Base-by-base conservation (phyloP, 1,140 invertebrate genomes). In the Rhyacophila brunnea region DNA sequence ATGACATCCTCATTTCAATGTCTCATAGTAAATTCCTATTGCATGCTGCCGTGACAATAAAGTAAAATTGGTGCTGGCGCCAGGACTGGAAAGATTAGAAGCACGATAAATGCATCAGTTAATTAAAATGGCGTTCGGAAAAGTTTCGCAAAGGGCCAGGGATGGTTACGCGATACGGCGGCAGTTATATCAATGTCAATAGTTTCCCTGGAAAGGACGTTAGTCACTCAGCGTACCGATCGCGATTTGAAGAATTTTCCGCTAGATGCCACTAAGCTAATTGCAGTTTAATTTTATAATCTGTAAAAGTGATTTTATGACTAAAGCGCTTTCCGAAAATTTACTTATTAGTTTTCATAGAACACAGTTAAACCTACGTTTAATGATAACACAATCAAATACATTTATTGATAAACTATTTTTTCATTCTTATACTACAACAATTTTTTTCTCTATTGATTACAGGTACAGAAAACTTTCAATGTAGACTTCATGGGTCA, bases 391-490 rank as follows among this genome's bases (percentile, higher is more conserved):
- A 47, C 17, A 43, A 10, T 43, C 40, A 43, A 15, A 15, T 15
- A 18, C n/a, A n/a, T n/a, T n/a, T n/a, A n/a, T n/a, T n/a, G n/a
- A n/a, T 23, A 5, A 28, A 28, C 9, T 28, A 5, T 28, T 28
- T 28, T 28, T 28, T 28, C 23, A 3, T 28, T 28, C 9, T 28
- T 28, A 28, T 28, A 28, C 3, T 28, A 3, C 9, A 28, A 28
- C 23, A 3, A 28, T 5, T 5, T 32, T 28, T 49, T 6, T 51
- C 69, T 68, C 60, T 68, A 66, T 67, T 64, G 68, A 71, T 73
- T 78, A 5, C 78, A 85, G 83, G 75, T 78, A 47, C 71, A 72
- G 60, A 67, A 73, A 56, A 80, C 73, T 3, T 84, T 83, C 73
- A 78, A 78, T 46, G 70, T 68, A 13, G 74, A 78, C 61, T 75